Percentiles rank a stretch among this genome's conserved stretches.
Evolutionary conservation across 2,888 invertebrate genomes (phyloP).

Genomic region (Philopedon plagiatum): DNA sequence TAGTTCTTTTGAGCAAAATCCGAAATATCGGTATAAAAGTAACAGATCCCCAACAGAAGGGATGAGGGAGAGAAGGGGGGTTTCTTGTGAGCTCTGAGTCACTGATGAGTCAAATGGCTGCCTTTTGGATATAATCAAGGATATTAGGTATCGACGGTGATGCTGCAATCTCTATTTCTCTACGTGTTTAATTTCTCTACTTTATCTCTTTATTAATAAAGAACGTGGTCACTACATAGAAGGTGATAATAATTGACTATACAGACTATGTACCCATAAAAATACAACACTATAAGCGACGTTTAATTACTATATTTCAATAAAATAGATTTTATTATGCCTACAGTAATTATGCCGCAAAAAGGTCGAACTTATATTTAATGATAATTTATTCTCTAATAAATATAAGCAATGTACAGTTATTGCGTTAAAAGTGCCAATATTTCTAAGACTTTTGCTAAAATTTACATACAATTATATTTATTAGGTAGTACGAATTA

Average conservation of each 20-base stretch:
- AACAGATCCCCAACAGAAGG: too few species aligned
- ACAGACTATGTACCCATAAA: not conserved
- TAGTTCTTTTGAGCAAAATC: too few species aligned
- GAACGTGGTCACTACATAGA: too few species aligned
- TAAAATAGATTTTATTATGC: constrained; percentile 4
- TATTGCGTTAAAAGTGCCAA: constrained; percentile 19
- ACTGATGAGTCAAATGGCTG: too few species aligned
- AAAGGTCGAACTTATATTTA: constrained; percentile 22
- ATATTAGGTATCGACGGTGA: too few species aligned
- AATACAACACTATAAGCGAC: not conserved
- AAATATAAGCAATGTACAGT: constrained; percentile 20
- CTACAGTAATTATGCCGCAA: not conserved
- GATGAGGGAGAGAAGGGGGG: too few species aligned
- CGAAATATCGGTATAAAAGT: too few species aligned
- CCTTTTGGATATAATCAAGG: too few species aligned
- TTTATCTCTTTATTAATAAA: too few species aligned
- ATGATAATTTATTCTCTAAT: constrained; percentile 3
- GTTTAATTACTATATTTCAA: not conserved
- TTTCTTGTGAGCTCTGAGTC: too few species aligned
- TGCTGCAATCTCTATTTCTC: too few species aligned
- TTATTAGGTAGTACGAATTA: constrained; percentile 19
- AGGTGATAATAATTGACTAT: not conserved
- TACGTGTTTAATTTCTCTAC: too few species aligned
- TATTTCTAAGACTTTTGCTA: constrained; percentile 30
- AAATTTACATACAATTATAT: constrained; percentile 38